Evolutionary conservation across 2,113 vertebrate genomes (phyloP), one percentile per base, ranked within the genome.

Genomic region (Eretmochelys imbricata): DNA sequence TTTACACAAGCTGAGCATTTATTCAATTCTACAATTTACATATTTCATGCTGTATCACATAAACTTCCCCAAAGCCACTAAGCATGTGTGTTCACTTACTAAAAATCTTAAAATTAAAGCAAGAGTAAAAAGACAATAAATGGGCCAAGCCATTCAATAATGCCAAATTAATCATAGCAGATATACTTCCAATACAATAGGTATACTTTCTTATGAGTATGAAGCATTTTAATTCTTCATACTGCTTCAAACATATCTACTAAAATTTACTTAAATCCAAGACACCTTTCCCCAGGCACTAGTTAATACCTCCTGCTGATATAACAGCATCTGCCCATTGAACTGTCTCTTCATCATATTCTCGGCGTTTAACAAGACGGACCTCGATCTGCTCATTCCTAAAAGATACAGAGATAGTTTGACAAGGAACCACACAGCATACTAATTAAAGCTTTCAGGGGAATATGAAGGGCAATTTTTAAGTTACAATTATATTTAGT

Each of bases 311-410:
- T 98, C 99, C 99, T 91, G 99, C 99, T 78, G 99, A 99, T 96
- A 99, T 98, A 51, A 99, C 98, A 79, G 99, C 98, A 94, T 99
- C 99, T 20, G 99, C 99, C 99, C 99, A 99, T 93, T 97, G 98
- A 87, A 99, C 99, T 1, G 99, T 99, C 53, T 99, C 99, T 95
- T 99, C 98, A 42, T 99, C 95, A 92, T 99, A 99, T 83, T 99
- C 99, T 89, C 99, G 98, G 85, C 99, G 98, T 95, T 99, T 99
- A 85, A 99, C 99, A 2, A 99, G 98, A 49, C 98, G 98, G 27
- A 99, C 99, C 69, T 99, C 99, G 49, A 99, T 99, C 48, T 97
- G 99, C 93, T 99, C 98, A 0, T 97, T 99, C 97, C 99, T 99
- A 95, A 42, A 84, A 96, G 89, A 92, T 80, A 94, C 88, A 89